These are phyloP conservation scores for Nudaria mundana DNA, from an alignment of 2,888 invertebrate species.

Conservation along the genomic window DNA sequence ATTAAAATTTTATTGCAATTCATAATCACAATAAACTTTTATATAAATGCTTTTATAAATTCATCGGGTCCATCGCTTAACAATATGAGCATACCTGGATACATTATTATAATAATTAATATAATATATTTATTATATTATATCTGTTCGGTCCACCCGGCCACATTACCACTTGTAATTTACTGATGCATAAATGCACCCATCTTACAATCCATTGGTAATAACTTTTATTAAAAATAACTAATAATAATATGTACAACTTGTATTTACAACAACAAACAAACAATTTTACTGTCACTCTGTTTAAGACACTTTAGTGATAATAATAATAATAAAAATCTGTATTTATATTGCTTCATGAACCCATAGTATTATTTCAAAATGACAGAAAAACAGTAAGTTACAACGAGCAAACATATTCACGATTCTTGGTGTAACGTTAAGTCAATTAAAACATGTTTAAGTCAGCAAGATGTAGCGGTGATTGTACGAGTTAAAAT, in stretches of 20 bases:
- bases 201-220: conserved; percentile 64
- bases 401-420: conserved; percentile 30
- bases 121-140: too few species aligned
- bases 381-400: conserved; percentile 33
- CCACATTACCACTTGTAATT: conserved; percentile 52
- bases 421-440: conserved; percentile 24
- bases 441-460: conserved; percentile 10
- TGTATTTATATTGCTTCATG: conserved; percentile 45
- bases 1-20: conserved; percentile 27
- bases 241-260: conserved; percentile 62
- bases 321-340: conserved; percentile 30
- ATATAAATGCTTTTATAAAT: conserved; percentile 32
- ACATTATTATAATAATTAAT: conserved; percentile 31
- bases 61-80: conserved; percentile 22
- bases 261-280: conserved; percentile 55
- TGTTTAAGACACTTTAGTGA: conserved; percentile 39
- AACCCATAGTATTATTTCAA: conserved; percentile 32
- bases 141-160: conserved; percentile 41
- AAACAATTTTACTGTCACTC: conserved; percentile 53
- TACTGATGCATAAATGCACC: conserved; percentile 60
- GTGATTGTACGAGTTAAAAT: conserved; percentile 24
- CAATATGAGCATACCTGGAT: conserved; percentile 24
- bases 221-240: conserved; percentile 49
- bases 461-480: conserved; percentile 21
- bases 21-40: conserved; percentile 22